Evolutionary conservation across 1,140 invertebrate species (phyloP).

Genomic region (Radopholus similis): DNA sequence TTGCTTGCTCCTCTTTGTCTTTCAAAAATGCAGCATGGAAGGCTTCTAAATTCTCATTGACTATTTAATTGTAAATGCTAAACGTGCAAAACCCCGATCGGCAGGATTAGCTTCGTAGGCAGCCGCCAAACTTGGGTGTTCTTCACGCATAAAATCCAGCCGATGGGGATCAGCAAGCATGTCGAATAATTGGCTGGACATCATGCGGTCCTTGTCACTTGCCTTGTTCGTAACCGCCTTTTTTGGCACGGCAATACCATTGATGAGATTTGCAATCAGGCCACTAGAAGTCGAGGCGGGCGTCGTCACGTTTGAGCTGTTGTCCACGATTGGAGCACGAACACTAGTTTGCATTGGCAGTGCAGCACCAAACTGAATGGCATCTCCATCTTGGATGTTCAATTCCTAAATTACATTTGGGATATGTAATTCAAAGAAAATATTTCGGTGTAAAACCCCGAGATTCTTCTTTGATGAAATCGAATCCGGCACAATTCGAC

Average conservation of each 20-base stretch:
- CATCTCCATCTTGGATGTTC: constrained; percentile 4
- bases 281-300: too few species aligned
- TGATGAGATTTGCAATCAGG: constrained; percentile 22
- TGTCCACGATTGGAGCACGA: not conserved
- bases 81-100: constrained; percentile 26
- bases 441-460: not conserved
- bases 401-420: constrained; percentile 16
- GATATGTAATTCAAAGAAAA: not conserved
- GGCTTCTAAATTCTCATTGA: constrained; percentile 11
- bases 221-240: too few species aligned
- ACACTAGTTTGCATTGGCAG: not conserved
- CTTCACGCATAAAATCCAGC: constrained; percentile 17
- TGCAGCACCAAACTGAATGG: constrained; percentile 1
- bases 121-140: constrained; percentile 14
- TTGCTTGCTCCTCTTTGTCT: constrained; percentile 19
- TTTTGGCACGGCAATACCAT: constrained; percentile 29
- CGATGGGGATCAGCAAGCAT: not conserved
- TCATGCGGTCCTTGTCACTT: not conserved
- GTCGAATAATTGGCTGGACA: constrained; percentile 17
- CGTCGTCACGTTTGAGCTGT: not conserved
- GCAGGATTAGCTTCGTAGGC: constrained; percentile 27
- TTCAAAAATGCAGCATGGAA: constrained; percentile 9
- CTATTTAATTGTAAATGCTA: not conserved
- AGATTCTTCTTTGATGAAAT: not conserved
- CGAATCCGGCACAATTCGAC: not conserved